phyloP scores from a whole-genome alignment of 2,888 invertebrate genomes.

The Idaea aversata region DNA sequence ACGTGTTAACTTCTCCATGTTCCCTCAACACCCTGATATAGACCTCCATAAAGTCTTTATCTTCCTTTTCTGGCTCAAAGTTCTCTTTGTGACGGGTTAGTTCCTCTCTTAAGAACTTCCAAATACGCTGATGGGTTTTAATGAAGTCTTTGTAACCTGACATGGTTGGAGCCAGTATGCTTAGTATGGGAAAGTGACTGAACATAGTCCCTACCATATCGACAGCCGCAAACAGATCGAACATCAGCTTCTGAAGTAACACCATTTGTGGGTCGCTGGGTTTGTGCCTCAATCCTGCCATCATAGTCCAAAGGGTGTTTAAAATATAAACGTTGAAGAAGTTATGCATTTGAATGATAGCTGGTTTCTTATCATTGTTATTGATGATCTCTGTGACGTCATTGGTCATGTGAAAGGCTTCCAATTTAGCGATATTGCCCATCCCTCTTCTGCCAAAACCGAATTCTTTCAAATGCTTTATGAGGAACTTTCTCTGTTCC shows the following conservation, averaged over 20 bases:
- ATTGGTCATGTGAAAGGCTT: slow-evolving; percentile 83
- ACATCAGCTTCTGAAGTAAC: slow-evolving; percentile 84
- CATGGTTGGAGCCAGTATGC: slow-evolving; percentile 85
- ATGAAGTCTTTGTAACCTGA: slow-evolving; percentile 89
- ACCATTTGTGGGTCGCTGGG: slow-evolving; percentile 85
- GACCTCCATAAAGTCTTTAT: slow-evolving; percentile 90
- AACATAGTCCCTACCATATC: slow-evolving; percentile 91
- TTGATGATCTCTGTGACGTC: slow-evolving; percentile 66
- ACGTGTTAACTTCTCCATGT: slow-evolving; percentile 76
- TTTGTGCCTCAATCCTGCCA: slow-evolving; percentile 87
- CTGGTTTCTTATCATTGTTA: slow-evolving; percentile 54
- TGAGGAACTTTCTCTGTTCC: slow-evolving; percentile 88
- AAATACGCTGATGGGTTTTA: slow-evolving; percentile 84
- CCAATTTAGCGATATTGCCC: slow-evolving; percentile 85
- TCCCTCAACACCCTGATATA: slow-evolving; percentile 85
- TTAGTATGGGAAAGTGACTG: slow-evolving; percentile 88
- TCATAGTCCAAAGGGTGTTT: slow-evolving; percentile 91
- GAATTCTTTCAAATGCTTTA: slow-evolving; percentile 89
- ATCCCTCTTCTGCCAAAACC: slow-evolving; percentile 90
- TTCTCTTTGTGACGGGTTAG: slow-evolving; percentile 85
- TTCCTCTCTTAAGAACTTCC: slow-evolving; percentile 86
- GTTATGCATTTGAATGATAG: slow-evolving; percentile 84
- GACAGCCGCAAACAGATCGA: slow-evolving; percentile 85
- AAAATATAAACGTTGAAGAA: slow-evolving; percentile 88
- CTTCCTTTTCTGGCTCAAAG: slow-evolving; percentile 78